Evolutionary conservation across 2,888 invertebrate species (phyloP).

Genomic region (Achlya flavicornis): DNA sequence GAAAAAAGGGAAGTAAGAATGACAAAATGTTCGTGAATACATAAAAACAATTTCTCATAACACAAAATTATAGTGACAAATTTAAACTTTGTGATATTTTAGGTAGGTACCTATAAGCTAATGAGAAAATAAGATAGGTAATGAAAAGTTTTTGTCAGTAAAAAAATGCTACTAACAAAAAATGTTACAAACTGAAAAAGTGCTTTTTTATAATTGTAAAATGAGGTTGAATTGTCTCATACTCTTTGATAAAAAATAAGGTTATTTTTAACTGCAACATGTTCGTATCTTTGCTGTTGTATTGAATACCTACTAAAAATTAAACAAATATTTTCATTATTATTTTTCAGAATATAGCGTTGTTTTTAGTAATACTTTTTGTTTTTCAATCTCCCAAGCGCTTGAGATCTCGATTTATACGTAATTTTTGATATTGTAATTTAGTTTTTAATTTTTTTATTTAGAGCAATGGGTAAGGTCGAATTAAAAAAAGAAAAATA

Average conservation of each 20-base stretch:
- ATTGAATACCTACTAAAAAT: background rate
- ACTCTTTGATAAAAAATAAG: background rate
- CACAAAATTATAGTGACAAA: too few relatives aligned
- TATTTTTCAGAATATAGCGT: background rate
- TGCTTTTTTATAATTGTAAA: background rate
- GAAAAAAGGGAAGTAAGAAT: too few relatives aligned
- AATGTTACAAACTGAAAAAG: background rate
- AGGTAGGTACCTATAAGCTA: too few relatives aligned
- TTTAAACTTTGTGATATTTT: background rate
- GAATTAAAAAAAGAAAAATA: slow-evolving; percentile 54
- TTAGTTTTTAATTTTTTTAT: slow-evolving; percentile 55
- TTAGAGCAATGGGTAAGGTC: slow-evolving; percentile 53
- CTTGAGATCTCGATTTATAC: slow-evolving; percentile 74
- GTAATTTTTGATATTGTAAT: slow-evolving; percentile 71
- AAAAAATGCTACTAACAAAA: background rate
- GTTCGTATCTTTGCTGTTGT: background rate
- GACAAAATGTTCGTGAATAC: too few relatives aligned
- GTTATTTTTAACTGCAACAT: background rate
- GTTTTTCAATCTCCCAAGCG: slow-evolving; percentile 46
- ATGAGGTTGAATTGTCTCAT: background rate
- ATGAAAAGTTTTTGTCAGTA: too few relatives aligned
- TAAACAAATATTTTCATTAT: background rate
- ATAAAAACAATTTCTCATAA: too few relatives aligned
- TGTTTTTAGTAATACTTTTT: background rate
- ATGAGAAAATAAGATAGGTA: too few relatives aligned